Conservation (phyloP, 1,140 invertebrate genomes). For the Pogonus chalceus region DNA sequence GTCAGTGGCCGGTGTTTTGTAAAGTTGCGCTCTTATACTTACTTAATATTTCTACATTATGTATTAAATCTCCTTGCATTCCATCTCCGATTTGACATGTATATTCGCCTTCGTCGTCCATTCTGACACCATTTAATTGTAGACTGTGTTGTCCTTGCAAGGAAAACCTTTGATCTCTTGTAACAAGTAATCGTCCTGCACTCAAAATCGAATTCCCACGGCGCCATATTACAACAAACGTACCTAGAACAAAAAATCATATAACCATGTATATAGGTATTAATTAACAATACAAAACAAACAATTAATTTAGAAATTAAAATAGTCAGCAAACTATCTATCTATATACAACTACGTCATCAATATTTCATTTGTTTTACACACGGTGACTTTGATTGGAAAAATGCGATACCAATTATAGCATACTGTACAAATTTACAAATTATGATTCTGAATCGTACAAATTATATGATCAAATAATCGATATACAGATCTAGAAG, state of each 20-base stretch:
- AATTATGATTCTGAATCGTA: too few species aligned
- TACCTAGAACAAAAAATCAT: conserved; percentile 34
- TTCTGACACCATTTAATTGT: conserved; percentile 47
- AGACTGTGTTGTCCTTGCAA: conserved; percentile 50
- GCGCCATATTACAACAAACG: conserved; percentile 50
- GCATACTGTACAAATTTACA: too few species aligned
- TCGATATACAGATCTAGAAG: too few species aligned
- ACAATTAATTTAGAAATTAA: too few species aligned
- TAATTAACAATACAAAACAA: background rate
- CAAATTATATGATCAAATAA: too few species aligned
- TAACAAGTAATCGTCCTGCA: conserved; percentile 50
- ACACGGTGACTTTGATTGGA: too few species aligned
- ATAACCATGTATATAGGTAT: background rate
- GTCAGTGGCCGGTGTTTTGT: too few species aligned
- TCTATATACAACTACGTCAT: too few species aligned
- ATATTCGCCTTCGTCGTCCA: conserved; percentile 42
- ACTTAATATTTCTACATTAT: conserved; percentile 44
- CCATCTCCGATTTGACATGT: conserved; percentile 44
- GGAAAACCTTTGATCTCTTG: conserved; percentile 45
- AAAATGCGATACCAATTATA: too few species aligned
- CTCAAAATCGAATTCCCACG: conserved; percentile 48
- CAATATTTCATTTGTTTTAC: too few species aligned
- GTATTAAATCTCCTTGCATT: conserved; percentile 37
- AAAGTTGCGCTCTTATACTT: too few species aligned
- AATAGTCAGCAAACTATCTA: too few species aligned